Percentiles rank a stretch among this genome's conserved stretches.
Conservation (phyloP, 53 echinoderm and acorn worm genomes). For the Paelopatides confundens region DNA sequence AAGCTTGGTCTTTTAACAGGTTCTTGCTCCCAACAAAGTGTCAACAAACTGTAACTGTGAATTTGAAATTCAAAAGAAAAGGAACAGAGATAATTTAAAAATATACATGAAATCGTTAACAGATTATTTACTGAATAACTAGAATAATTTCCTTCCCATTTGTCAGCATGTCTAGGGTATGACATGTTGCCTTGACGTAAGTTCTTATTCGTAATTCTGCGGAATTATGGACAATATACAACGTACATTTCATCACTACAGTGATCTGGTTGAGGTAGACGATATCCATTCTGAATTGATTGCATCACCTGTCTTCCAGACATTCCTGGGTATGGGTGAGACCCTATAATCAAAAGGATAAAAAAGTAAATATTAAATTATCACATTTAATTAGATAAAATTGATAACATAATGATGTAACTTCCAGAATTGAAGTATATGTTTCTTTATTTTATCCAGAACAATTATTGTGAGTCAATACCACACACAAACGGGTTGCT, state of each 20-base stretch:
- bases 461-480: too few relatives aligned
- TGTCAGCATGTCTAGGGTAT: too few relatives aligned
- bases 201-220: not conserved
- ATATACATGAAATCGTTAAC: too few relatives aligned
- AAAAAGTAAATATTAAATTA: not conserved
- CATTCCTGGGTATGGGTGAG: conserved; percentile 87
- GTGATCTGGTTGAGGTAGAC: conserved; percentile 80
- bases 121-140: too few relatives aligned
- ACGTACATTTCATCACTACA: conserved; percentile 80
- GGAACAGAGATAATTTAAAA: too few relatives aligned
- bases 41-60: conserved; percentile 70
- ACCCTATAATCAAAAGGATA: conserved; percentile 59
- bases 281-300: conserved; percentile 69
- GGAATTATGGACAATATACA: not conserved
- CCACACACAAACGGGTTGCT: too few relatives aligned
- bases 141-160: too few relatives aligned
- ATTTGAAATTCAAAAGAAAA: not conserved
- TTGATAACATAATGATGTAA: too few relatives aligned
- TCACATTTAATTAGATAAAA: too few relatives aligned
- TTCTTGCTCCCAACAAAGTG: conserved; percentile 69
- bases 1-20: conserved; percentile 68
- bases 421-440: too few relatives aligned
- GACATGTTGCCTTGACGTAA: too few relatives aligned
- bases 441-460: too few relatives aligned
- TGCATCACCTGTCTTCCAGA: conserved; percentile 67